Evolutionary conservation across 2,113 vertebrate genomes (phyloP), one percentile per base, ranked within the genome.

Genomic region (Amphiprion percula): DNA sequence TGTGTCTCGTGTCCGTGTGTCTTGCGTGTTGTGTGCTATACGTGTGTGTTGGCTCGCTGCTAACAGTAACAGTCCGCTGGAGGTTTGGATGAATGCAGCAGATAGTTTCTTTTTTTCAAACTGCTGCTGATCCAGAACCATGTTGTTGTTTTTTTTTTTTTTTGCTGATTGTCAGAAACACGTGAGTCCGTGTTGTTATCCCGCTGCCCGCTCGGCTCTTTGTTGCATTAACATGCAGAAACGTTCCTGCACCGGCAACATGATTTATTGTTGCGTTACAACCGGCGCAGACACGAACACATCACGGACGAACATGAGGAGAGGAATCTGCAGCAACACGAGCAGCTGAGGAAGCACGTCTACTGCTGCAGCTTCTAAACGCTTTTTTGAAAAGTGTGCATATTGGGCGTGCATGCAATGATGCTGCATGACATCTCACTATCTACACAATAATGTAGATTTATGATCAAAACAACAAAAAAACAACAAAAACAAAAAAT

Each of bases 61-160:
- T 79, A 58, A 82, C 71, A 69, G 67, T 52, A 72, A 75, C 74
- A 83, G 70, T 77, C 59, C 74, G 82, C 15, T 63, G n/a, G 65
- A 54, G 58, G 54, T 80, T 60, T 56, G 80, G 54, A 46, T 1
- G 68, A 74, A 55, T 55, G 54, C 80, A 59, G 64, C 70, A 5
- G 55, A 68, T 56, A 60, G 53, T 61, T 52, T 26, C 26, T 26
- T 26, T 26, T 26, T 26, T 5, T 44, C 49, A 24, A 19, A 21
- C 54, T 15, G 41, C 5, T 11, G 41, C 4, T 7, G 39, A 23
- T 76, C 70, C 78, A 67, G 21, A 21, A 58, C 24, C 23, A 39
- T 61, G 26, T 41, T 0, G 10, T 11, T 4, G 54, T 10, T 33
- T 5, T 16, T 16, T 5, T 3, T 26, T 12, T 26, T 17, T n/a